A percentile compares a stretch with the other conserved stretches of the same genome.
Evolutionary conservation across 92 coral and sea anemone genomes (phyloP).

Genomic region (Heteractis magnifica): DNA sequence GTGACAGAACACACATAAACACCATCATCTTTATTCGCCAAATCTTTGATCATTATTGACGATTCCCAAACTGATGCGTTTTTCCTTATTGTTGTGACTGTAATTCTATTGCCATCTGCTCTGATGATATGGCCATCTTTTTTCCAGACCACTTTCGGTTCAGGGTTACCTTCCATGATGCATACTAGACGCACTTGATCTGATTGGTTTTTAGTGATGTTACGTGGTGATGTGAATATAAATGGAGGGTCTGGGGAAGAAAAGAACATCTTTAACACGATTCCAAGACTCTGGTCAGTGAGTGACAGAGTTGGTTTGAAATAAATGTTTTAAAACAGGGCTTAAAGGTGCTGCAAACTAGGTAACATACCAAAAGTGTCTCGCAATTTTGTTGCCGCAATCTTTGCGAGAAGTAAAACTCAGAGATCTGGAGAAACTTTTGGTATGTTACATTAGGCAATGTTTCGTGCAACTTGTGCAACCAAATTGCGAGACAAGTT

Average conservation of each 20-base stretch:
- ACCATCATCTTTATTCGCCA: conserved; percentile 32
- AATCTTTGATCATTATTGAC: not conserved
- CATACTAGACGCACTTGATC: conserved; percentile 24
- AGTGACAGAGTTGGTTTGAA: not conserved
- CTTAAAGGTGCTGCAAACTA: no score
- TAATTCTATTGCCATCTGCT: not conserved
- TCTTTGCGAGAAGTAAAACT: no score
- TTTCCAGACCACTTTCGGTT: conserved; percentile 42
- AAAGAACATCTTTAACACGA: not conserved
- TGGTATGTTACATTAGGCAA: no score
- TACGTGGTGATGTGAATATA: conserved; percentile 2
- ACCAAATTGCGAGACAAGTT: no score
- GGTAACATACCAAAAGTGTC: no score
- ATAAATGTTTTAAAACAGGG: not conserved
- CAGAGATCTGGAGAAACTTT: no score
- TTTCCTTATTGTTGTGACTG: not conserved
- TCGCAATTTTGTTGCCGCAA: no score
- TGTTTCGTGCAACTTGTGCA: no score
- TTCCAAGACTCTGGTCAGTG: not conserved
- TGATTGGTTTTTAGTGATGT: not conserved
- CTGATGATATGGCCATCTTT: conserved; percentile 8
- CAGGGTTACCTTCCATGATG: conserved; percentile 37
- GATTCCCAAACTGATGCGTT: not conserved
- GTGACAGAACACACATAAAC: conserved; percentile 22
- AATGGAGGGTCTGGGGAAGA: not conserved